Base-by-base conservation (phyloP, 2,888 invertebrate species). In the Leptopilina syphax region DNA sequence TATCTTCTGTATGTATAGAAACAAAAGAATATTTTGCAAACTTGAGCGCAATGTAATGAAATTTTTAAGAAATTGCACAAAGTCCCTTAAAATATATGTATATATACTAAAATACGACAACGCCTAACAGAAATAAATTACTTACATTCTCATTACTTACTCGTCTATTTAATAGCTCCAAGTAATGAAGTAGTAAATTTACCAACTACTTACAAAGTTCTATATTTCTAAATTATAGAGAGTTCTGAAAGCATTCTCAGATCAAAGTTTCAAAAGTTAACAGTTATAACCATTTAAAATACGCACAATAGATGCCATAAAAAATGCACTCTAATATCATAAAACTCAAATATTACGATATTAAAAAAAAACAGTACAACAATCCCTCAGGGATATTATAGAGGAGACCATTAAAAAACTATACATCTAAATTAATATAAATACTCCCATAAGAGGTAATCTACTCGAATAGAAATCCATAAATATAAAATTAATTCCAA, bases 181-280 rank as follows among this genome's bases (percentile, higher is more conserved):
- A 68, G 47, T 68, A 68, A 68, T 68, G 68, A 68, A 68, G 68
- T 68, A 68, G 24, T 68, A 68, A 50, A 24, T 68, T 68, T 47
- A 47, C 68, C 10, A 68, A 68, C 68, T 68, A 68, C 47, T 68
- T 68, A 50, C 68, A 68, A 68, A 68, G 47, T 68, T 47, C 68
- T 50, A 24, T 47, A 68, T 68, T 68, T 47, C 24, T 12, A 68
- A 68, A 68, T 47, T 68, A 68, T 68, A 68, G 18, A 68, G 68
- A 47, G 47, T 47, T 68, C 66, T 41, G 60, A 60, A 47, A 68
- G 47, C n/a, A 68, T 68, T 68, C 68, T 24, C 50, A 50, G 12
- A 24, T 50, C 44, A 47, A 9, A 47, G 67, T 67, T 67, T 47
- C 44, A 34, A 67, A 67, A 67, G 18, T 44, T 67, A 67, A 47